phyloP scores from a whole-genome alignment of 2,888 invertebrate species.

The Ecliptopera silaceata region DNA sequence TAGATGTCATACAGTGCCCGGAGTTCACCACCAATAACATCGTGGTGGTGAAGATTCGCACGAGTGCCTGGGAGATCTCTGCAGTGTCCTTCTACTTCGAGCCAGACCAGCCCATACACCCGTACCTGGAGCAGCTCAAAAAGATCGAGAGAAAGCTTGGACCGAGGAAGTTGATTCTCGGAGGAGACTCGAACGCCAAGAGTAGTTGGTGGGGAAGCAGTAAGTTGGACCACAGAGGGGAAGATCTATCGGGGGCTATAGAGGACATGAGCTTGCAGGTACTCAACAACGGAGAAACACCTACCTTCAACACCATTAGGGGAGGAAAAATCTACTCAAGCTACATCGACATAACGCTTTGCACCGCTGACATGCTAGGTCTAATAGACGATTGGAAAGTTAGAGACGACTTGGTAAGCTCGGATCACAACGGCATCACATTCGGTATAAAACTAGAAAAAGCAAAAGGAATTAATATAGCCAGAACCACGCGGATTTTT shows the following conservation, averaged over 20 bases:
- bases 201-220: not conserved
- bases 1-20: not conserved
- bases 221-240: not conserved
- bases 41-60: not conserved
- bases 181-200: not conserved
- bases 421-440: conserved; percentile 33
- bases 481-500: conserved; percentile 1
- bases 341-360: not conserved
- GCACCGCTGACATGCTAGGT: not conserved
- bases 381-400: not conserved
- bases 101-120: not conserved
- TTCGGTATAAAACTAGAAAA: conserved; percentile 27
- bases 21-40: not conserved
- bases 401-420: not conserved
- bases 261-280: not conserved
- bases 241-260: not conserved
- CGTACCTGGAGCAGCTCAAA: too few relatives aligned
- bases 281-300: not conserved
- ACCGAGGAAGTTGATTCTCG: not conserved
- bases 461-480: conserved; percentile 10
- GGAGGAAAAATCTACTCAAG: not conserved
- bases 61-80: not conserved
- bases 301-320: not conserved
- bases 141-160: not conserved
- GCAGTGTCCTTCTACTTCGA: not conserved